Base-by-base conservation (phyloP, 1,140 invertebrate genomes). In the Oryctes rhinoceros region DNA sequence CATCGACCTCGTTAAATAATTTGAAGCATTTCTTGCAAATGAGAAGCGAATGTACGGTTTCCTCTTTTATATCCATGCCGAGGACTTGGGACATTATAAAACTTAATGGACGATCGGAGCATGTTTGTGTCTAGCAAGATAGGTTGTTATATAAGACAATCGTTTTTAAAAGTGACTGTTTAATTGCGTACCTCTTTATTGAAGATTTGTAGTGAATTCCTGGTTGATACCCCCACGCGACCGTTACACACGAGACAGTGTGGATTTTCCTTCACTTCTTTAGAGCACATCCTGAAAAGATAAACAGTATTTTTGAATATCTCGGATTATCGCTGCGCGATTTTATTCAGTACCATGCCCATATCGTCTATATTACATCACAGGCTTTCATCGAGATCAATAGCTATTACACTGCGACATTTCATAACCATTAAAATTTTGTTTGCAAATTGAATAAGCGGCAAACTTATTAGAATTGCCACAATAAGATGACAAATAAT, bases 21-120 rank as follows among this genome's bases (percentile, higher is more conserved):
- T 91, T 91, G 82, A 88, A 92, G 84, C 92, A 93, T 82, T 92
- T 92, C 86, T 91, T 92, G 85, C 92, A 93, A 20, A 93, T 85
- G 30, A 92, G 85, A 75, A 87, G 84, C 24, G 90, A 90, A 84
- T 91, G 91, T 2, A 88, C 87, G 80, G 86, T 85, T 6, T 90
- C 86, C 82, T 89, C 86, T 47, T 84, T 88, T 5, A 92, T 82
- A 78, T 89, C 86, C 74, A 85, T 87, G 47, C 89, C 88, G 49
- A 92, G 84, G n/a, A 92, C 84, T 53, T 87, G 83, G 75, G 87
- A 87, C 82, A 93, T 88, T 9, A 88, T 85, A 79, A 87, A 83
- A 15, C 87, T 84, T 20, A 92, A 86, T 18, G 88, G 85, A 80
- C 88, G 89, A 9, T 90, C 88, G n/a, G 86, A 88, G 80, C 75